Base-by-base conservation (phyloP, 2,888 invertebrate species). In the Campoletis raptor region DNA sequence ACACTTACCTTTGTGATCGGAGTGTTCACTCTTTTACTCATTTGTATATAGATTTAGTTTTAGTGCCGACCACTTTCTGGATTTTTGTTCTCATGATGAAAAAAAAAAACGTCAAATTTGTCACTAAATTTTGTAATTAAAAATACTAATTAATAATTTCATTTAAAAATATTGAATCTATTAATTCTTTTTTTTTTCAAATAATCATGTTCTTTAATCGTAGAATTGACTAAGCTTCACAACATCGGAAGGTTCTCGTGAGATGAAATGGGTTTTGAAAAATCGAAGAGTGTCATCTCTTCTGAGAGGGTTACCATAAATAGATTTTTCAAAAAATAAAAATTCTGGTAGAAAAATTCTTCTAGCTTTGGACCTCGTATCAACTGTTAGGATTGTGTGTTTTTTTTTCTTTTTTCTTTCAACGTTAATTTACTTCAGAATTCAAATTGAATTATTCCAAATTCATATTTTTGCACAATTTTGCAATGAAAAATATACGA, bases 1-100 rank as follows among this genome's bases (percentile, higher is more conserved):
- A 78, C 54, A 85, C 85, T 82, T 85, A 85, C 85, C 85, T 85
- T 81, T 21, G 48, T 54, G 73, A 85, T 54, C 52, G 61, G 74
- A 82, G 82, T 79, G 73, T 37, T 40, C 40, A 69, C 64, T 57
- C 24, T 57, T 40, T 52, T 66, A 79, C 24, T 77, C 12, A 70
- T 78, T 78, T 48, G 24, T n/a, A n/a, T 0, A 54, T 61, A 54
- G 24, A 21, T 73, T 48, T n/a, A 30, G 48, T 36, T 64, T 61
- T 45, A 80, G 36, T 85, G 61, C 64, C 42, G 69, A 84, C 12
- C 80, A 42, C 74, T 77, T 54, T 85, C 70, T 80, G 80, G 74
- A 81, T 30, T 21, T 54, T 54, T 5, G 10, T 24, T 15, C 24
- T 15, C 15, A 15, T 30, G n/a, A n/a, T 24, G 15, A 30, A 61